Percentiles rank a stretch among this genome's conserved stretches.
Conservation (phyloP, 2,113 vertebrate species). For the Otus sunia region DNA sequence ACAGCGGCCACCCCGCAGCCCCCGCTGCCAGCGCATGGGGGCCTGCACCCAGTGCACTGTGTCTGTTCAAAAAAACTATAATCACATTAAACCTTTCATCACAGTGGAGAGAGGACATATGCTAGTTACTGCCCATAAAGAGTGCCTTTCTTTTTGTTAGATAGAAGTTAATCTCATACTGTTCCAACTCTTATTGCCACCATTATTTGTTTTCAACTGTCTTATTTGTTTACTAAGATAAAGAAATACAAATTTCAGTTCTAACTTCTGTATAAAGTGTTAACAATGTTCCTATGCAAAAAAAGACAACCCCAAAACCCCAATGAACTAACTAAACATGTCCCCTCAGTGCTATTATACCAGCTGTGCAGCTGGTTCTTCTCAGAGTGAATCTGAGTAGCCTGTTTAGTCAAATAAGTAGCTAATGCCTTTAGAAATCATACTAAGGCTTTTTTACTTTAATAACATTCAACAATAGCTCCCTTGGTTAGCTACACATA, state of each 20-base stretch:
- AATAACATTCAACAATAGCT: not conserved
- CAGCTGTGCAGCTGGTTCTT: not conserved
- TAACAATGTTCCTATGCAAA: not conserved
- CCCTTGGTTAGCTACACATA: not conserved
- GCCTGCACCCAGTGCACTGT: not conserved
- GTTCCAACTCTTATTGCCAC: not conserved
- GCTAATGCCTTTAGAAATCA: not conserved
- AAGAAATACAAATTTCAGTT: not conserved
- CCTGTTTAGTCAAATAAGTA: not conserved
- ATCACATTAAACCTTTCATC: not conserved
- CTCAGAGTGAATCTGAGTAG: not conserved
- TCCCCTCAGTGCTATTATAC: not conserved
- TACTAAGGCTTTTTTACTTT: not conserved
- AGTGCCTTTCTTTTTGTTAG: not conserved
- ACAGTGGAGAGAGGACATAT: not conserved
- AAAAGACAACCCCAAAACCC: not conserved
- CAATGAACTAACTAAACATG: not conserved
- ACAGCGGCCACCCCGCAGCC: too few relatives aligned
- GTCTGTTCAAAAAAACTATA: not conserved
- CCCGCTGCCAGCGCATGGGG: accelerated
- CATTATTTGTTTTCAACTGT: not conserved
- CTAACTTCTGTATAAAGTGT: not conserved
- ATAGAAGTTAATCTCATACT: not conserved
- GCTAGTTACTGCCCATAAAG: not conserved
- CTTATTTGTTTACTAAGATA: not conserved